Base-by-base conservation (phyloP, 2,113 vertebrate genomes). In the Ochotona curzoniae region DNA sequence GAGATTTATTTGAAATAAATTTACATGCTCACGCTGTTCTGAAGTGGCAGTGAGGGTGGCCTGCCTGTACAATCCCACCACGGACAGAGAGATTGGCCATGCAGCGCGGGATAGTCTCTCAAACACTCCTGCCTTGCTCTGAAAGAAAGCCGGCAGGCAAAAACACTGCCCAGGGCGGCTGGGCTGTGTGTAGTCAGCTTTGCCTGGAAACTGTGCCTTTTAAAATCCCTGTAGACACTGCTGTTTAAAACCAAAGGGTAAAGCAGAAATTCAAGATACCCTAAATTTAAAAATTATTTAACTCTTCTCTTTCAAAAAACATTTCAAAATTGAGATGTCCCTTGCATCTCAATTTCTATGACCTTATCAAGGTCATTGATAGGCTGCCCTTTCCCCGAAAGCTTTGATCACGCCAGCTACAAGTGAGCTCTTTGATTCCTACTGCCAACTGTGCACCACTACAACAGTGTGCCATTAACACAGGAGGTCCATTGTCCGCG, bases 341-440 rank as follows among this genome's bases (percentile, higher is more conserved):
- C 21, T 44, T 85, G 11, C n/a, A 75, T n/a, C 49, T 76, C 76
- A 78, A 83, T 78, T 79, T 20, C 8, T 87, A 10, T 73, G 26
- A 78, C 64, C 89, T 87, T 84, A 44, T 60, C 47, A 91, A 85
- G 63, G 10, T 80, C 70, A 87, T 11, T 89, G 51, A 84, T 67
- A 60, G n/a, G 49, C 26, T 17, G 18, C 12, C 4, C 18, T 94
- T 67, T 66, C 15, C 32, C n/a, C 51, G 10, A 74, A 84, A 90
- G 25, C 7, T 81, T 17, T 73, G 54, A 66, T 38, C 28, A 49
- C 60, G 81, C 17, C 32, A 63, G 35, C 38, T 90, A 21, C 91
- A 73, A 86, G 30, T 6, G 9, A 75, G 32, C 12, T 2, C 67
- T 57, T 23, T 71, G 8, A 57, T 44, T 23, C 81, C 1, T 21